phyloP scores from a whole-genome alignment of 2,113 vertebrate species.

The Coregonus clupeaformis region DNA sequence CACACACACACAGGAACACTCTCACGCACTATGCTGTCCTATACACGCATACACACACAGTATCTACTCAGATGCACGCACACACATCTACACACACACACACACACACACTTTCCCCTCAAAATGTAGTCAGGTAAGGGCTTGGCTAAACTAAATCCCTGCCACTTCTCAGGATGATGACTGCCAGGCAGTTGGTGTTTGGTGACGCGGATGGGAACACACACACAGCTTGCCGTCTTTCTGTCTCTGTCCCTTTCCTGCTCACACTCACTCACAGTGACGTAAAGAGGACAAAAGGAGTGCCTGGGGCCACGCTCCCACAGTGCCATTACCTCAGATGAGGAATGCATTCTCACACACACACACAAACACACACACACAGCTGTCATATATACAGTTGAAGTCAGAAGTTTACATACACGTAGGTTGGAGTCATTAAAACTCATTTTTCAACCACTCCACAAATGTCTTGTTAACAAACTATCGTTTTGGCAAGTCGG shows the following conservation, averaged over 20 bases:
- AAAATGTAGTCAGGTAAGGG: constrained; percentile 27
- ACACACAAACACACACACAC: constrained; percentile 9
- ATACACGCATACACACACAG: not conserved
- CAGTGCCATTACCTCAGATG: constrained; percentile 51
- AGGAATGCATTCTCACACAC: not conserved
- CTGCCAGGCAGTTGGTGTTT: constrained; percentile 26
- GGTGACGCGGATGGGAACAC: constrained; percentile 15
- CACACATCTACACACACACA: constrained; percentile 5
- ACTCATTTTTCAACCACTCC: too few relatives aligned
- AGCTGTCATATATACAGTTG: too few relatives aligned
- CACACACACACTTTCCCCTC: constrained; percentile 4
- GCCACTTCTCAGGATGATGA: constrained; percentile 23
- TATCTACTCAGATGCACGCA: constrained; percentile 3
- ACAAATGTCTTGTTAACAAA: too few relatives aligned
- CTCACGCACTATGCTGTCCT: not conserved
- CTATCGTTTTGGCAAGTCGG: too few relatives aligned
- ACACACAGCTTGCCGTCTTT: constrained; percentile 27
- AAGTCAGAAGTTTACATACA: too few relatives aligned
- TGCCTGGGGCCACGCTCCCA: constrained; percentile 48
- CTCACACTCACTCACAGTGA: constrained; percentile 39
- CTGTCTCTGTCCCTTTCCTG: constrained; percentile 27
- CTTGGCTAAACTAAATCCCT: constrained; percentile 28
- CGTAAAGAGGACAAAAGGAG: constrained; percentile 53
- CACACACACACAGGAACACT: constrained; percentile 16
- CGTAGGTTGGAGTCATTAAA: too few relatives aligned